These are phyloP conservation scores for Ariopsis seemanni DNA, from an alignment of 2,113 vertebrate species.

Conservation along the genomic window DNA sequence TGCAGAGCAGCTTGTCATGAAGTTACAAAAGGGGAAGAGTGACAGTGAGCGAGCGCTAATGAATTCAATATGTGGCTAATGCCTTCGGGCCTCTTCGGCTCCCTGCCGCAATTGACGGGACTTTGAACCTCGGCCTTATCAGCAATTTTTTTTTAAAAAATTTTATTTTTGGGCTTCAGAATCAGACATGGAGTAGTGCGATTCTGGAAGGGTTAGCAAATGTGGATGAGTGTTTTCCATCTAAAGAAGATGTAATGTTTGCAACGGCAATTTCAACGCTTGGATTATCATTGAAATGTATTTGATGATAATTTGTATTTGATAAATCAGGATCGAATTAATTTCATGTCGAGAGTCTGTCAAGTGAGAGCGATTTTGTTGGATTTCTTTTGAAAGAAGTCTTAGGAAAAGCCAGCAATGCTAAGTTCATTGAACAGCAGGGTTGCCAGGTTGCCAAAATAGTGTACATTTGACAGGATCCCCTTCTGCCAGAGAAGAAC, in stretches of 20 bases:
- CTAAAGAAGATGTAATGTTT: not conserved
- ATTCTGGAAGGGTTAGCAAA: not conserved
- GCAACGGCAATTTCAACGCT: not conserved
- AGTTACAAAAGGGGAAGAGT: constrained; percentile 4
- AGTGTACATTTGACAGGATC: not conserved
- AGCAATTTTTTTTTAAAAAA: constrained; percentile 66
- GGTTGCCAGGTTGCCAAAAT: not conserved
- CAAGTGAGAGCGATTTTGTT: not conserved
- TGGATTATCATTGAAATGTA: not conserved
- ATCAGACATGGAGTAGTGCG: not conserved
- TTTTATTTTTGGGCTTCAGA: constrained; percentile 48
- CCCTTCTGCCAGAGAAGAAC: not conserved
- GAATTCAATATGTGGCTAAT: constrained; percentile 17
- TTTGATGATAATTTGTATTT: not conserved
- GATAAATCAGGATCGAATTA: not conserved
- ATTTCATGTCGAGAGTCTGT: not conserved
- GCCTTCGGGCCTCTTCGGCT: constrained; percentile 60
- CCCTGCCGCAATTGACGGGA: constrained; percentile 59
- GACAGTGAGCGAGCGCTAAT: constrained; percentile 11
- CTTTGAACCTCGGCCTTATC: constrained; percentile 76
- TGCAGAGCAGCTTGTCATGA: not conserved
- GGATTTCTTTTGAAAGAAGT: not conserved
- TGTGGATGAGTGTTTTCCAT: not conserved
- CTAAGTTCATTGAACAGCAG: too few relatives aligned
- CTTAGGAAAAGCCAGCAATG: not conserved